Conservation (phyloP, 2,797 vertebrate genomes). For the Oreonectes daqikongensis region DNA sequence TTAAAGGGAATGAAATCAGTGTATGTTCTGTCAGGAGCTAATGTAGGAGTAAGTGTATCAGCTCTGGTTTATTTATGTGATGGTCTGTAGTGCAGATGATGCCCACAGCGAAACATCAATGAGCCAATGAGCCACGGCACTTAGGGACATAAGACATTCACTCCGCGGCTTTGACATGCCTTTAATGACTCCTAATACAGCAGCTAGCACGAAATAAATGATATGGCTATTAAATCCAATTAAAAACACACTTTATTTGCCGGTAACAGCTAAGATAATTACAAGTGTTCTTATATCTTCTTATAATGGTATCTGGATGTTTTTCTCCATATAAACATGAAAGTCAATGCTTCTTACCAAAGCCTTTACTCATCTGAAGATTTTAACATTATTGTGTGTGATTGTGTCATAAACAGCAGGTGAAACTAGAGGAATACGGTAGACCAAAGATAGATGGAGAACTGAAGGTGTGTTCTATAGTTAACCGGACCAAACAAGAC, state of each 20-base stretch:
- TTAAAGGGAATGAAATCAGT: slow-evolving; percentile 40
- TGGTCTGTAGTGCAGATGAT: slow-evolving; percentile 24
- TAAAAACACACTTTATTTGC: neutral
- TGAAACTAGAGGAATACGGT: slow-evolving; percentile 93
- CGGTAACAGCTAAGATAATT: neutral
- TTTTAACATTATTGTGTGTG: slow-evolving; percentile 35
- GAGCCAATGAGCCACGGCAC: slow-evolving; percentile 34
- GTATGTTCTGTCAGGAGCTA: slow-evolving; percentile 27
- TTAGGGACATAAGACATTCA: slow-evolving; percentile 15
- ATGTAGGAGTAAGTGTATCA: slow-evolving; percentile 37
- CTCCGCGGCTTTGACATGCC: neutral
- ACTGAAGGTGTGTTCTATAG: slow-evolving; percentile 92
- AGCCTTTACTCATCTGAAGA: neutral
- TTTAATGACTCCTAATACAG: slow-evolving; percentile 30
- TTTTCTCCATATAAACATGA: neutral
- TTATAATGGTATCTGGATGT: neutral
- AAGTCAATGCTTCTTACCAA: neutral
- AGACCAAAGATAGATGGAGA: slow-evolving; percentile 97
- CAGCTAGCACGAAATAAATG: neutral
- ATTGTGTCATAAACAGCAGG: slow-evolving; percentile 80
- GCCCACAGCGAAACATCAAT: slow-evolving; percentile 22
- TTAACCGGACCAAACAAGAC: slow-evolving; percentile 96
- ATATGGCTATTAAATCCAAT: slow-evolving; percentile 4
- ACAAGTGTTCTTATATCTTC: neutral
- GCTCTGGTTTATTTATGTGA: slow-evolving; percentile 48